These are phyloP conservation scores for Crotalus horridus DNA, from an alignment of 2,113 vertebrate genomes.

Conservation along the genomic window DNA sequence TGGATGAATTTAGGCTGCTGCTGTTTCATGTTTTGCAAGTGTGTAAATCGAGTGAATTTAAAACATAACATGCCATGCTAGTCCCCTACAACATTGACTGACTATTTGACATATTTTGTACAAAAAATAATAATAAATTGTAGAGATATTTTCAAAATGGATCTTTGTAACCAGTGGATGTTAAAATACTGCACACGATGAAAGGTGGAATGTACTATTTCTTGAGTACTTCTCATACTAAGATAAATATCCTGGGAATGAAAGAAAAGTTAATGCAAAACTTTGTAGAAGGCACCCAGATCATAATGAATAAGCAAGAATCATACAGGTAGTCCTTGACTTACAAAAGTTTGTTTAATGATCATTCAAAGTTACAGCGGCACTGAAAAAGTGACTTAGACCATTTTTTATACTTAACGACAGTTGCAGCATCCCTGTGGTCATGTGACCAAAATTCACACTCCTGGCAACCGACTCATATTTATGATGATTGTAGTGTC, in stretches of 20 bases:
- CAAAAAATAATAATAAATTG: constrained; percentile 67
- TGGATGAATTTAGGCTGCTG: constrained; percentile 48
- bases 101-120: constrained; percentile 68
- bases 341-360: neutral
- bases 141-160: constrained; percentile 55
- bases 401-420: neutral
- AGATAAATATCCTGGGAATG: neutral
- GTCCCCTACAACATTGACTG: constrained; percentile 62
- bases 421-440: neutral
- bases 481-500: neutral
- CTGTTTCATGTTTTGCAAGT: constrained; percentile 56
- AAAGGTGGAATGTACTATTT: neutral
- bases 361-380: neutral
- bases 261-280: neutral
- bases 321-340: neutral
- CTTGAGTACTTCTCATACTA: neutral
- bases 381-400: neutral
- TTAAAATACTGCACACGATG: neutral
- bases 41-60: constrained; percentile 64
- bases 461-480: neutral
- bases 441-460: neutral
- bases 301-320: neutral
- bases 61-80: constrained; percentile 57
- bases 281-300: neutral
- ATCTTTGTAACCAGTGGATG: neutral